These are phyloP conservation scores for Leptobrachium leishanense DNA, from an alignment of 2,113 vertebrate species.

Conservation along the genomic window DNA sequence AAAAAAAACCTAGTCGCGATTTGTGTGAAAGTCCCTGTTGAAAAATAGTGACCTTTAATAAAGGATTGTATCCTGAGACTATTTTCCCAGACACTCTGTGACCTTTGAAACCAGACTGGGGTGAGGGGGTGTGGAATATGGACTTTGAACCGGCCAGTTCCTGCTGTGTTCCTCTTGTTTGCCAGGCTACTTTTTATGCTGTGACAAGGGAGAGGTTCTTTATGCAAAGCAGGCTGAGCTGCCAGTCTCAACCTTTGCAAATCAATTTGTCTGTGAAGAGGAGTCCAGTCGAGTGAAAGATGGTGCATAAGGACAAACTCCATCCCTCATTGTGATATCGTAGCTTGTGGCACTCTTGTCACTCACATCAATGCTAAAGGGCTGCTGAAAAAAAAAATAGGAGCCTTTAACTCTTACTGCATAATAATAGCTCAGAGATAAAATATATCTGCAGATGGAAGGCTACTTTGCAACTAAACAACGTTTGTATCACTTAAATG, in stretches of 20 bases:
- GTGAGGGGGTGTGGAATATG: slow-evolving; percentile 84
- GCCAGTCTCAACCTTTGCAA: slow-evolving; percentile 93
- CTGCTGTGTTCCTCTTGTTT: slow-evolving; percentile 83
- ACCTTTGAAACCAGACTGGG: slow-evolving; percentile 96
- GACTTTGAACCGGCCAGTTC: slow-evolving; percentile 86
- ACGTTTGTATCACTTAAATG: slow-evolving; percentile 46
- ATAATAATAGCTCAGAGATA: no score
- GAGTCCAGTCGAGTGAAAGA: slow-evolving; percentile 77
- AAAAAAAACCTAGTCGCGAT: slow-evolving; percentile 57
- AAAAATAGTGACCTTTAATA: slow-evolving; percentile 97
- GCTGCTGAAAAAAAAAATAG: slow-evolving; percentile 43
- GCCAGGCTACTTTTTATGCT: slow-evolving; percentile 85
- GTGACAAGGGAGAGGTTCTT: slow-evolving; percentile 75
- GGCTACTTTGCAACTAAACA: no score
- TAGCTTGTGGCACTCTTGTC: slow-evolving; percentile 68
- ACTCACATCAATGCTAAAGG: slow-evolving; percentile 59
- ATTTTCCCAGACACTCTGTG: slow-evolving; percentile 94
- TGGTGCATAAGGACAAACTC: slow-evolving; percentile 69
- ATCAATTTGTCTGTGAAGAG: slow-evolving; percentile 97
- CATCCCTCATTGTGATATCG: slow-evolving; percentile 75
- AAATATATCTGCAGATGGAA: no score
- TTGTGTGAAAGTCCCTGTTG: slow-evolving; percentile 77
- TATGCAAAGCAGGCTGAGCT: slow-evolving; percentile 89
- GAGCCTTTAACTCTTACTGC: no score
- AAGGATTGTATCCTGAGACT: slow-evolving; percentile 89